phyloP scores from a whole-genome alignment of 1,140 invertebrate species.

The Hesperophylax magnus region DNA sequence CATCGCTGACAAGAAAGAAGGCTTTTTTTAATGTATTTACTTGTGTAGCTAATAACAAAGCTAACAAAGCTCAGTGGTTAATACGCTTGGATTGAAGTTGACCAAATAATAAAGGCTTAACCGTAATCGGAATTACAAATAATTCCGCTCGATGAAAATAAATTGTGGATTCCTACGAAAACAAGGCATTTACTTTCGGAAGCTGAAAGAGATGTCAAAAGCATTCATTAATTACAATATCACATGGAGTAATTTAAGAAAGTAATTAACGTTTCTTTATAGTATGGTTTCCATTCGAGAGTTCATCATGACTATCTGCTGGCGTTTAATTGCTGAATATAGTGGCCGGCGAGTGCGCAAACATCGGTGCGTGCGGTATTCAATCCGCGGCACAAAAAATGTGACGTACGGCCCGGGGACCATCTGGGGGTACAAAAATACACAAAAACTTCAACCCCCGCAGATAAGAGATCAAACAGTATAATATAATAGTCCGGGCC shows the following conservation, averaged over 20 bases:
- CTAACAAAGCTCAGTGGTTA: constrained; percentile 3
- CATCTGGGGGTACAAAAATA: constrained; percentile 23
- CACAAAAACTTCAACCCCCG: constrained; percentile 29
- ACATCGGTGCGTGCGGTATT: constrained; percentile 1
- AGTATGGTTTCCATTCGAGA: neutral
- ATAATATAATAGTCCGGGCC: constrained; percentile 26
- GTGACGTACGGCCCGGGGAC: constrained; percentile 18
- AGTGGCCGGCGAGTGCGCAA: neutral
- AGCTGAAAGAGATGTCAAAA: constrained; percentile 4
- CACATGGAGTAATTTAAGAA: neutral
- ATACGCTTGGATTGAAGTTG: neutral
- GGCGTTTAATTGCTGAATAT: neutral
- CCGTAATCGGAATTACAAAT: neutral
- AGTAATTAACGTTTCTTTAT: constrained; percentile 11
- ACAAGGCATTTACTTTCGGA: neutral
- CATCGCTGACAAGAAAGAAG: neutral
- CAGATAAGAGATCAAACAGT: constrained; percentile 30
- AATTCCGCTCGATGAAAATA: neutral
- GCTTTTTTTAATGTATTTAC: constrained; percentile 3
- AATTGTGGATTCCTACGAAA: neutral
- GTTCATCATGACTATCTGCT: neutral
- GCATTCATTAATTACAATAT: neutral
- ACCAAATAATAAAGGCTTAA: constrained; percentile 7
- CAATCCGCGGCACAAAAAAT: constrained; percentile 9
- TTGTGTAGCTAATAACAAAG: constrained; percentile 15